phyloP scores from a whole-genome alignment of 2,888 invertebrate species.

The Meghimatium bilineatum region DNA sequence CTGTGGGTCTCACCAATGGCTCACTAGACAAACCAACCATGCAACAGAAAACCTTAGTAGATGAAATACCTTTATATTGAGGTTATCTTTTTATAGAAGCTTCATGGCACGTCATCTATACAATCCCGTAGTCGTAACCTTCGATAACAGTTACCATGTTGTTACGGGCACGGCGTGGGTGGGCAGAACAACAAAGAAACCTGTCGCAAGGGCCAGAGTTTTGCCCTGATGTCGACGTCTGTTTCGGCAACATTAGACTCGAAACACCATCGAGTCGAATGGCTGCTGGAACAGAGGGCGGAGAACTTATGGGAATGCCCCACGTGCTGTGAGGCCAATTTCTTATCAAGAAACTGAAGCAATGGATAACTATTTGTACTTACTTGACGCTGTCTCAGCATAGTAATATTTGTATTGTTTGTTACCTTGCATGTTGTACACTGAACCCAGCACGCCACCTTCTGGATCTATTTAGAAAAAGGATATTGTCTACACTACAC shows the following conservation, averaged over 20 bases:
- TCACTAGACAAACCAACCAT: too few relatives aligned
- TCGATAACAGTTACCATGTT: too few relatives aligned
- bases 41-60: too few relatives aligned
- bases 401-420: constrained; percentile 81
- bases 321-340: neutral
- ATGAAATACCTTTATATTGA: too few relatives aligned
- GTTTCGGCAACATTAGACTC: neutral
- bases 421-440: constrained; percentile 81
- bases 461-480: neutral
- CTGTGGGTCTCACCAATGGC: too few relatives aligned
- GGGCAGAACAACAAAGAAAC: too few relatives aligned
- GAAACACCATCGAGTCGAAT: neutral
- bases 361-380: constrained; percentile 38
- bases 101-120: too few relatives aligned
- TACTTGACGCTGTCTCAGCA: constrained; percentile 71
- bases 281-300: neutral
- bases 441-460: constrained; percentile 80
- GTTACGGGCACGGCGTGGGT: too few relatives aligned
- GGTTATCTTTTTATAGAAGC: too few relatives aligned
- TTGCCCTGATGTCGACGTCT: neutral
- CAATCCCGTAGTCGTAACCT: too few relatives aligned
- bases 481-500: neutral
- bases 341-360: neutral
- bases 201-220: too few relatives aligned
- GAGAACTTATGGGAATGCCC: neutral